Conservation (phyloP, 2,888 invertebrate species). For the Xestobium rufovillosum region DNA sequence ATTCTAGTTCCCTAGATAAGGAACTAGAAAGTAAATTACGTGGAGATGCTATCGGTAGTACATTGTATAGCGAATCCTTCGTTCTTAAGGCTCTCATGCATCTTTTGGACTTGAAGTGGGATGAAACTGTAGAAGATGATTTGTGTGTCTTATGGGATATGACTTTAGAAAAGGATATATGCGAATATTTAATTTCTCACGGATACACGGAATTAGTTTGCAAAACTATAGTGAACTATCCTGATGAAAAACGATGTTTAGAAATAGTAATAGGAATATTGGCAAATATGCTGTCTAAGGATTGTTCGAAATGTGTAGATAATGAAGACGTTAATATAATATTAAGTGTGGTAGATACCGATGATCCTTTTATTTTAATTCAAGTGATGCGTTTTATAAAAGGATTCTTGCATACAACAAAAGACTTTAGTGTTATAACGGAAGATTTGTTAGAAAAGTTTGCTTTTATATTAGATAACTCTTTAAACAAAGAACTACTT, state of each 20-base stretch:
- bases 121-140: conserved; percentile 60
- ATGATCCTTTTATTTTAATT: conserved; percentile 65
- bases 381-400: conserved; percentile 64
- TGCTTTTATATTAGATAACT: conserved; percentile 66
- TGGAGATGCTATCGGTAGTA: conserved; percentile 75
- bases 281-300: conserved; percentile 68
- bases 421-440: conserved; percentile 42
- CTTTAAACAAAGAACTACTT: conserved; percentile 57
- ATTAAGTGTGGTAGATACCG: conserved; percentile 50
- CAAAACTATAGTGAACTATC: conserved; percentile 48
- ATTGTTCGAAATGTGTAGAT: conserved; percentile 49
- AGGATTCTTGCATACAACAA: conserved; percentile 42
- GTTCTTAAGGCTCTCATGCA: conserved; percentile 62
- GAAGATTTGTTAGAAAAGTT: conserved; percentile 51
- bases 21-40: conserved; percentile 47
- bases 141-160: conserved; percentile 79
- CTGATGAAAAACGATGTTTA: conserved; percentile 54
- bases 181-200: conserved; percentile 58
- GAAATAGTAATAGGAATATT: conserved; percentile 81
- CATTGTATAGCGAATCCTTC: conserved; percentile 70
- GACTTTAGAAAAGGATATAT: conserved; percentile 72
- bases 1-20: no score
- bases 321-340: conserved; percentile 51
- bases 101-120: conserved; percentile 52
- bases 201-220: conserved; percentile 59